phyloP scores from a whole-genome alignment of 2,797 vertebrate genomes.

The Peromyscus attwateri region DNA sequence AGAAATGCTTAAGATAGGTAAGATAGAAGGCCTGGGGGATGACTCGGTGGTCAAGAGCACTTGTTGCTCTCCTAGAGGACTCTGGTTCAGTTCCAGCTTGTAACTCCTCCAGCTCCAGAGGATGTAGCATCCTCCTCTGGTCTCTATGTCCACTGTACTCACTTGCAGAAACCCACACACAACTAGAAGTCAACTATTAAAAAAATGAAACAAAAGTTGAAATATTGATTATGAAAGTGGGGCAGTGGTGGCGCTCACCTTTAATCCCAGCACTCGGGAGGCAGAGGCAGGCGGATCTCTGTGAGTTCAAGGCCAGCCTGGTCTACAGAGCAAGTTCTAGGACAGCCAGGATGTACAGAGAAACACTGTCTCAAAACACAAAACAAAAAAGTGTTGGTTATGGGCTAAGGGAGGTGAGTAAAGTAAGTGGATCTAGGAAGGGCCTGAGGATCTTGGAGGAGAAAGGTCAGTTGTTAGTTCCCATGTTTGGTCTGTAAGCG shows the following conservation, averaged over 20 bases:
- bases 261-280: background rate
- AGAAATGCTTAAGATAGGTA: background rate
- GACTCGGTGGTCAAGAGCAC: background rate
- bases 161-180: background rate
- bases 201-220: background rate
- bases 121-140: background rate
- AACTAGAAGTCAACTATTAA: background rate
- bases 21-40: background rate
- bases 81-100: background rate
- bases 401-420: background rate
- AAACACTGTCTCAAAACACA: background rate
- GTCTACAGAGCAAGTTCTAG: background rate
- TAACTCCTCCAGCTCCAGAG: background rate
- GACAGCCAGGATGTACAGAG: background rate
- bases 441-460: background rate
- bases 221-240: background rate
- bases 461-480: background rate
- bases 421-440: background rate
- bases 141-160: background rate
- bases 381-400: background rate
- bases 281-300: background rate
- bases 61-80: background rate
- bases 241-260: no score
- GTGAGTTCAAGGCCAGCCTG: background rate
- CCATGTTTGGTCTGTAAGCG: background rate